Conservation (phyloP, 1,140 invertebrate genomes). For the Formica selysi region DNA sequence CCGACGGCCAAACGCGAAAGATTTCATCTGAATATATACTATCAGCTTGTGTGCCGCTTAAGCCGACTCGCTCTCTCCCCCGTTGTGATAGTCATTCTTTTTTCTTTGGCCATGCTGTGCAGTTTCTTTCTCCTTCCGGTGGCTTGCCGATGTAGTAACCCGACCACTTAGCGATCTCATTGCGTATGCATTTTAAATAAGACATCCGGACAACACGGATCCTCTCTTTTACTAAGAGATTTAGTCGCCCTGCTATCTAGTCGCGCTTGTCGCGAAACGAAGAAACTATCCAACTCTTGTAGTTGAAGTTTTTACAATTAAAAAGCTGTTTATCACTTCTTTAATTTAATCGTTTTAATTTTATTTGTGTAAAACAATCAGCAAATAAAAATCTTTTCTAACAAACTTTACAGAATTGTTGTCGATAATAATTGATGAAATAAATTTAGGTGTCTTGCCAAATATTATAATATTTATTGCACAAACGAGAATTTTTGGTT, state of each 20-base stretch:
- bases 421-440: background rate
- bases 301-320: slow-evolving; percentile 2
- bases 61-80: slow-evolving; percentile 11
- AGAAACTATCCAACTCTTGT: slow-evolving; percentile 40
- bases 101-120: background rate
- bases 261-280: background rate
- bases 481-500: background rate
- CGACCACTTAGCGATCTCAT: slow-evolving; percentile 37
- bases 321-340: background rate
- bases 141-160: slow-evolving; percentile 35
- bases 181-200: slow-evolving; percentile 58
- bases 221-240: background rate
- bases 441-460: background rate
- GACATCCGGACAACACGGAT: slow-evolving; percentile 26
- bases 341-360: background rate
- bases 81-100: background rate
- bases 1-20: slow-evolving; percentile 65
- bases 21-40: slow-evolving; percentile 67
- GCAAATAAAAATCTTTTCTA: background rate
- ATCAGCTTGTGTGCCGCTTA: slow-evolving; percentile 19
- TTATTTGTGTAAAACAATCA: background rate
- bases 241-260: background rate
- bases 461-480: background rate
- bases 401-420: background rate
- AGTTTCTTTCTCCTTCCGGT: slow-evolving; percentile 27